Base-by-base conservation (phyloP, 1,140 invertebrate species). In the Ooceraea biroi region DNA sequence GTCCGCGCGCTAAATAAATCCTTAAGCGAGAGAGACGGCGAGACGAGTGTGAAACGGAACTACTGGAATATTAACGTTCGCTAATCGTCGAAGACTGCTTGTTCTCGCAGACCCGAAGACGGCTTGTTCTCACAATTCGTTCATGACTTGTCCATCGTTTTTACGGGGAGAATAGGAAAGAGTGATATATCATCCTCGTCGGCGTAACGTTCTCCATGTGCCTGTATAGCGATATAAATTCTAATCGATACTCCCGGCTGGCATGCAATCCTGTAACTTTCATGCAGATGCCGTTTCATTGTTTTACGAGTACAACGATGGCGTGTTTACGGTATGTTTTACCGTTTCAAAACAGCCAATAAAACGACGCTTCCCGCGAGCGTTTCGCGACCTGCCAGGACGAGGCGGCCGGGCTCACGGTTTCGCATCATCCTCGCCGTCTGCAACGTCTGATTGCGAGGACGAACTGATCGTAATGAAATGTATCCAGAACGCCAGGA, bases 341-440 rank as follows among this genome's bases (percentile, higher is more conserved):
- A 86, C 60, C 66, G 83, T 89, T 82, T 87, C 85, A 87, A 89
- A 89, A 89, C 85, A 89, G 83, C 72, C 88, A 87, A 89, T 89
- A 89, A 89, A 89, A 85, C n/a, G 58, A 22, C 36, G 30, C 80
- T 68, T 68, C 14, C 52, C 17, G 19, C 10, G 10, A 48, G 48
- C 22, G 14, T 52, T 22, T 76, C 48, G 48, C 25, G 66, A 65
- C 85, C 85, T 86, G 58, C n/a, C 36, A 36, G 36, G 11, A 46
- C 1, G 0, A 71, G 25, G 84, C 84, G 76, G 86, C 84, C 78
- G 50, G 76, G 82, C 63, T 46, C 65, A 69, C 66, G 30, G 27
- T 36, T 71, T 57, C 61, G 68, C 63, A 27, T 44, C 14, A 8
- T 66, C 57, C 12, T 55, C 61, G 46, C 46, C 44, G 27, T 17